phyloP scores from a whole-genome alignment of 2,113 vertebrate genomes.

The Mobula birostris region DNA sequence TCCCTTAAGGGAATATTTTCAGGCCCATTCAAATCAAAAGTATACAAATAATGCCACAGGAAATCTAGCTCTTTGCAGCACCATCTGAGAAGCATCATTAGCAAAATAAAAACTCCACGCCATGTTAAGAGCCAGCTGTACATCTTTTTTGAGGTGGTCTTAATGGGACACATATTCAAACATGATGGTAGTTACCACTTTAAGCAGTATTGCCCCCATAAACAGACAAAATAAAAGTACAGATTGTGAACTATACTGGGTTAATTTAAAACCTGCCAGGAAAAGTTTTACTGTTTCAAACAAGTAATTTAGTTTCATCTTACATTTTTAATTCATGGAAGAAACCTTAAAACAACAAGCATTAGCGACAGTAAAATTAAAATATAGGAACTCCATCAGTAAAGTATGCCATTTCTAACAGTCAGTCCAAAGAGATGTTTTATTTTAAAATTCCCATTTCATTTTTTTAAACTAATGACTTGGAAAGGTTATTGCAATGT shows the following conservation, averaged over 20 bases:
- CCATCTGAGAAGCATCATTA: neutral
- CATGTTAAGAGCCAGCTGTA: neutral
- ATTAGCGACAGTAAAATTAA: slow-evolving; percentile 93
- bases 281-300: neutral
- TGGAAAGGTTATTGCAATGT: neutral
- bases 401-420: slow-evolving; percentile 97
- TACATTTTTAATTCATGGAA: neutral
- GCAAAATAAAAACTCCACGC: neutral
- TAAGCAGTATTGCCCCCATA: neutral
- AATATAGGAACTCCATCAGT: slow-evolving; percentile 93
- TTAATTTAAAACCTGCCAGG: neutral
- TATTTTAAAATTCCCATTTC: slow-evolving; percentile 56
- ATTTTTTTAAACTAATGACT: slow-evolving; percentile 52
- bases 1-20: neutral
- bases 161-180: neutral
- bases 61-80: neutral
- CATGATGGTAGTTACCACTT: neutral
- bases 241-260: too few relatives aligned
- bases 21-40: neutral
- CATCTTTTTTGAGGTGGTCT: neutral
- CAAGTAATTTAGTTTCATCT: neutral
- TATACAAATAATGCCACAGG: neutral
- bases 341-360: slow-evolving; percentile 91
- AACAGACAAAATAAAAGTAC: neutral
- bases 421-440: slow-evolving; percentile 93